Evolutionary conservation across 2,888 invertebrate species (phyloP).

Genomic region (Morinoia aosen): DNA sequence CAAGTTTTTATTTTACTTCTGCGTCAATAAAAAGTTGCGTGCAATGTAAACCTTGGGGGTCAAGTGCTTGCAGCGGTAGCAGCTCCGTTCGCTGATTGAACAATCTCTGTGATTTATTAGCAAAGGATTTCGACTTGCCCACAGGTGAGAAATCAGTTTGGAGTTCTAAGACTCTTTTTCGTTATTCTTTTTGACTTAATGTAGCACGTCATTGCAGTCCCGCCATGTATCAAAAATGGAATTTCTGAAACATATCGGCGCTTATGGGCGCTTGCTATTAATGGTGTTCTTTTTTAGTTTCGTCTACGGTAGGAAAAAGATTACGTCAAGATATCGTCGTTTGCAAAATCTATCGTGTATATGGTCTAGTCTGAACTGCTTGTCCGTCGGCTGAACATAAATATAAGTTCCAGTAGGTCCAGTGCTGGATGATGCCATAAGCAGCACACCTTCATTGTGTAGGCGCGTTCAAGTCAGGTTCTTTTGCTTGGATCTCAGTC

Average conservation of each 20-base stretch:
- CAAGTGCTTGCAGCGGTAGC: neutral
- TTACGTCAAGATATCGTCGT: neutral
- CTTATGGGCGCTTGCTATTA: neutral
- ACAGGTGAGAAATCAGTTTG: neutral
- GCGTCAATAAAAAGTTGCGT: neutral
- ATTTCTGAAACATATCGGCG: neutral
- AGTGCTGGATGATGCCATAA: neutral
- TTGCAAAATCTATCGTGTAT: neutral
- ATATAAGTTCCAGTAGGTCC: neutral
- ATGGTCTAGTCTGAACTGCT: neutral
- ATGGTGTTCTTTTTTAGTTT: neutral
- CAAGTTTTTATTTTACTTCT: neutral
- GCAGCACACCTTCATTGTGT: conserved; percentile 10
- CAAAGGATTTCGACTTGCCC: neutral
- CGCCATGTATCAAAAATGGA: neutral
- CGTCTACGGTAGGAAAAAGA: neutral
- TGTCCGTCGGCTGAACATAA: neutral
- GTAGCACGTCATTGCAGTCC: neutral
- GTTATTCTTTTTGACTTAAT: neutral
- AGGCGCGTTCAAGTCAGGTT: conserved; percentile 17
- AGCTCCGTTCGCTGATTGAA: neutral
- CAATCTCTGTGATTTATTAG: neutral
- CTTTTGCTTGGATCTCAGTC: neutral
- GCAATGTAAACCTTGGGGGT: neutral
- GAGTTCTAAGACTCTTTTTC: neutral